A percentile compares a stretch with the other conserved stretches of the same genome.
Evolutionary conservation across 2,888 invertebrate species (phyloP).

Genomic region (Leucophora obtusa): DNA sequence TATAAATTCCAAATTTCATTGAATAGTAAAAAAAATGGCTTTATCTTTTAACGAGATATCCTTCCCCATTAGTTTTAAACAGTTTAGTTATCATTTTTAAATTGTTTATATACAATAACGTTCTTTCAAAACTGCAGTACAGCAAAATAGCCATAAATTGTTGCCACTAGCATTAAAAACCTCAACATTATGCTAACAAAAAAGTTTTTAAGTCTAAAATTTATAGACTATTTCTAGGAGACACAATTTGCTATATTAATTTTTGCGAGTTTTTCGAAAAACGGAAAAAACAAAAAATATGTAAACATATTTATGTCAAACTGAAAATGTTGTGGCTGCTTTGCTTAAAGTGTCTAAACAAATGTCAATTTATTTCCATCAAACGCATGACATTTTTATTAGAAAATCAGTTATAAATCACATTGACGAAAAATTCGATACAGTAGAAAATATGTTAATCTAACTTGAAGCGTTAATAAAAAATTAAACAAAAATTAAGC

Average conservation of each 20-base stretch:
- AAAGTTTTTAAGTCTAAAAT: not conserved
- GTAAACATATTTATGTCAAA: not conserved
- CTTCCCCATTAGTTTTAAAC: not conserved
- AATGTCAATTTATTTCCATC: conserved; percentile 2
- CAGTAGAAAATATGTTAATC: not conserved
- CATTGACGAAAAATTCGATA: not conserved
- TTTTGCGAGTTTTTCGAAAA: no score
- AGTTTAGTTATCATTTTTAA: not conserved
- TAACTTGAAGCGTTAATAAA: not conserved
- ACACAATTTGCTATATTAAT: not conserved
- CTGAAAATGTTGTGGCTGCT: not conserved
- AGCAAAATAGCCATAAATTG: not conserved
- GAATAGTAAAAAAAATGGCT: no score
- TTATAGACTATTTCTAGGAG: not conserved
- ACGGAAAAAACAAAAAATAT: not conserved
- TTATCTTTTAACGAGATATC: no score
- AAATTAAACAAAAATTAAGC: not conserved
- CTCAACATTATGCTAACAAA: no score
- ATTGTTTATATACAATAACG: not conserved
- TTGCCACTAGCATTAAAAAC: not conserved
- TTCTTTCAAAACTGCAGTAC: not conserved
- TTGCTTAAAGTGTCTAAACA: not conserved
- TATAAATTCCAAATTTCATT: no score
- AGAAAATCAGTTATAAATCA: not conserved
- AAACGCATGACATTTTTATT: not conserved